Conservation (phyloP, 1,140 invertebrate genomes). For the Hormaphis cornu region DNA sequence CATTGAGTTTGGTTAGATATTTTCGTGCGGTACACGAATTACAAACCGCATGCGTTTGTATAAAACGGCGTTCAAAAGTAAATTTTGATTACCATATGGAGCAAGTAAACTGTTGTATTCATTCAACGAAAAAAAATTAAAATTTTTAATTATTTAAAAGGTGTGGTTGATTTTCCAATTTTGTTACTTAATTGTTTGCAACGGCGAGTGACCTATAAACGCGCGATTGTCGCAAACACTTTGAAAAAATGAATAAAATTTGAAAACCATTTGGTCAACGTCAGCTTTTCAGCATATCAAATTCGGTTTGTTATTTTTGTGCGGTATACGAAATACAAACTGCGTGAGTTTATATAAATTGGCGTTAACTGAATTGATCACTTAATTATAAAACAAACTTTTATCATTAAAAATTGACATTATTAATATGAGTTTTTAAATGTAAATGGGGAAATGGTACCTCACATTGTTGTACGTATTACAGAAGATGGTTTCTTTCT, state of each 20-base stretch:
- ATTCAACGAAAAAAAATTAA: neutral
- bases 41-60: no score
- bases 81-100: no score
- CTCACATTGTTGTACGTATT: neutral
- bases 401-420: neutral
- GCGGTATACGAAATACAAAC: no score
- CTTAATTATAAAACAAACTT: neutral
- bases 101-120: neutral
- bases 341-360: no score
- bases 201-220: neutral
- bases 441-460: neutral
- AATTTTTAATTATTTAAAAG: neutral
- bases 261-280: neutral
- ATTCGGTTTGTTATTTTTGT: neutral
- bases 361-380: neutral
- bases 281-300: neutral
- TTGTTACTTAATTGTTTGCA: neutral
- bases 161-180: neutral
- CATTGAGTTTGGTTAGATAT: neutral
- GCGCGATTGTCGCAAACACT: neutral
- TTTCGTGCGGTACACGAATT: neutral
- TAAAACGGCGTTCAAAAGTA: no score
- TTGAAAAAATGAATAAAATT: no score
- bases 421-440: neutral
- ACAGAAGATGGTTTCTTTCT: neutral